phyloP scores from a whole-genome alignment of 2,888 invertebrate genomes.

The Plebejus melissa region DNA sequence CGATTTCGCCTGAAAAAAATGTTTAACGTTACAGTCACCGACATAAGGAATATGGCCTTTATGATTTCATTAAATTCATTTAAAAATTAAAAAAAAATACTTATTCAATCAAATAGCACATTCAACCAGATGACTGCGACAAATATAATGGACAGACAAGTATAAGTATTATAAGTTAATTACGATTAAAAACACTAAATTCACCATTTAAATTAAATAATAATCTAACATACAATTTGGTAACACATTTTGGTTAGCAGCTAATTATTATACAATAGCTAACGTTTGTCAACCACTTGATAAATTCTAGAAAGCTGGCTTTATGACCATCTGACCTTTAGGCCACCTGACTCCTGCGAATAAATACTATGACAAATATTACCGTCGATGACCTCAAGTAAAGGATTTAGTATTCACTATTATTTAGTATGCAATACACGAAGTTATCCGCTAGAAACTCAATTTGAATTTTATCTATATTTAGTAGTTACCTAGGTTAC shows the following conservation, averaged over 20 bases:
- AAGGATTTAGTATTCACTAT: not conserved
- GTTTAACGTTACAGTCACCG: too few relatives aligned
- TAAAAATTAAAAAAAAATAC: too few relatives aligned
- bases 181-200: too few relatives aligned
- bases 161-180: too few relatives aligned
- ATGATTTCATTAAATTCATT: too few relatives aligned
- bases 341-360: not conserved
- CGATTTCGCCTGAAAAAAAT: too few relatives aligned
- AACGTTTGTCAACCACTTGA: not conserved
- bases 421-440: not conserved
- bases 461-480: constrained; percentile 3
- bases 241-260: not conserved
- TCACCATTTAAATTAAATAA: too few relatives aligned
- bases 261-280: not conserved
- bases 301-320: not conserved
- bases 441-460: not conserved
- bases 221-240: too few relatives aligned
- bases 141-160: too few relatives aligned
- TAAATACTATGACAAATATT: not conserved
- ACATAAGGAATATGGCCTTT: too few relatives aligned
- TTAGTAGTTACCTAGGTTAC: not conserved
- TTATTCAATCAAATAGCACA: too few relatives aligned
- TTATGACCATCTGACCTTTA: not conserved
- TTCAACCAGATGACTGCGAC: too few relatives aligned
- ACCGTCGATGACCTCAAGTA: not conserved